Base-by-base conservation (phyloP, 2,888 invertebrate species). In the Argyresthia albistria region DNA sequence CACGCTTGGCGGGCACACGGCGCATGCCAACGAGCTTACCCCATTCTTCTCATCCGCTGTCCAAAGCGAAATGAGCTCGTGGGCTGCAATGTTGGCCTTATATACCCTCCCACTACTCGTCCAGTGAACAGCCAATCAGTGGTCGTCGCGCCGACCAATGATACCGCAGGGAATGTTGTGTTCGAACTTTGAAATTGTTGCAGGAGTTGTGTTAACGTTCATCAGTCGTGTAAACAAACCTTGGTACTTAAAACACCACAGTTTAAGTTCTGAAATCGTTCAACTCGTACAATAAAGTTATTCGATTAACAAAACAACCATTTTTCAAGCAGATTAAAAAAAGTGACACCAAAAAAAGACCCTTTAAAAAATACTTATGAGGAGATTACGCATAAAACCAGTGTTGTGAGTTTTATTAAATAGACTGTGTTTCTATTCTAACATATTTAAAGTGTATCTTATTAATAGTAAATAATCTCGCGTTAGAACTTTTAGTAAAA, bases 1-100 rank as follows among this genome's bases (percentile, higher is more conserved):
- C 76, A 92, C 93, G 0, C 78, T 91, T 39, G 90, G 91, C 57
- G 90, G 90, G n/a, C 83, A 84, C 61, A 72, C 84, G 1, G 79
- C 77, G 0, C 83, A 82, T 63, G 86, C 83, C 1, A 83, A 81
- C 62, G 87, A 87, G 49, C 60, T 86, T 0, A 77, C 76, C 1
- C 84, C 83, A 0, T 73, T 80, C 74, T 79, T 76, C 69, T 69
- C 80, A 0, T 55, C 76, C 4, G 72, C 81, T 12, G 12, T 58
- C 49, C 54, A 54, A 46, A 59, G 56, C 14, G 59, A 60, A 63
- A 58, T 75, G 61, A 62, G 64, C 3, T 15, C 51, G 35, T 49
- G 57, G 16, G 8, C 57, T 45, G 45, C 58, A 46, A 51, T 65
- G 45, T 60, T 71, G 58, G 71, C 71, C 61, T 68, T 79, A 61